phyloP scores from a whole-genome alignment of 2,888 invertebrate genomes.

The Pseudanteris insignis region DNA sequence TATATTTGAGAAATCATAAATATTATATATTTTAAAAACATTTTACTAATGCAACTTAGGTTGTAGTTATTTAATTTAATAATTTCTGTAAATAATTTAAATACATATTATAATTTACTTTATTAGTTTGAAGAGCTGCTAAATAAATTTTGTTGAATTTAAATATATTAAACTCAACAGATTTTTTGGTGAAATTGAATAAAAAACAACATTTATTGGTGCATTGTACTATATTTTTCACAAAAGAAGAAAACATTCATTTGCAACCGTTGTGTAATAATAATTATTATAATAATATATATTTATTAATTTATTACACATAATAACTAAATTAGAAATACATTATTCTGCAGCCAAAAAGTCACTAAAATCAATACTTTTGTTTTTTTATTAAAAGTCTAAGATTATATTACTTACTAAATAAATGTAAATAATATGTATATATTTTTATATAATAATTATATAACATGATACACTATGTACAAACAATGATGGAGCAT shows the following conservation, averaged over 20 bases:
- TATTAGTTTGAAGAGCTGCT: no score
- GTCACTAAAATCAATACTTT: conserved; percentile 54
- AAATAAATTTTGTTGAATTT: no score
- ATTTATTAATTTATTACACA: conserved; percentile 49
- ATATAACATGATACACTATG: conserved; percentile 62
- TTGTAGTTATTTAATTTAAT: no score
- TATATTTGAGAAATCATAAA: no score
- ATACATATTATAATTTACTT: no score
- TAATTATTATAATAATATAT: conserved; percentile 48
- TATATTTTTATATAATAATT: conserved; percentile 54
- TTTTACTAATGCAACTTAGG: no score
- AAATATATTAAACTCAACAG: no score
- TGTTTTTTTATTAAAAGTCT: conserved; percentile 52
- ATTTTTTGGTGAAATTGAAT: no score
- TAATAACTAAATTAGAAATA: conserved; percentile 52
- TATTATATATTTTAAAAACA: no score
- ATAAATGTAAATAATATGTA: conserved; percentile 52
- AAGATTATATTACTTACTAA: conserved; percentile 54
- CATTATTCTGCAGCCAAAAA: conserved; percentile 49
- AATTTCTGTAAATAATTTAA: no score
- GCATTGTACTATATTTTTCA: conserved; percentile 56
- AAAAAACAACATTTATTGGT: conserved; percentile 19
- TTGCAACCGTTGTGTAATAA: conserved; percentile 57
- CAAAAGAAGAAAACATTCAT: conserved; percentile 61
- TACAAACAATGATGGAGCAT: conserved; percentile 59